Evolutionary conservation across 2,113 vertebrate genomes (phyloP), one percentile per base, ranked within the genome.

Genomic region (Poeciliopsis turrubarensis): DNA sequence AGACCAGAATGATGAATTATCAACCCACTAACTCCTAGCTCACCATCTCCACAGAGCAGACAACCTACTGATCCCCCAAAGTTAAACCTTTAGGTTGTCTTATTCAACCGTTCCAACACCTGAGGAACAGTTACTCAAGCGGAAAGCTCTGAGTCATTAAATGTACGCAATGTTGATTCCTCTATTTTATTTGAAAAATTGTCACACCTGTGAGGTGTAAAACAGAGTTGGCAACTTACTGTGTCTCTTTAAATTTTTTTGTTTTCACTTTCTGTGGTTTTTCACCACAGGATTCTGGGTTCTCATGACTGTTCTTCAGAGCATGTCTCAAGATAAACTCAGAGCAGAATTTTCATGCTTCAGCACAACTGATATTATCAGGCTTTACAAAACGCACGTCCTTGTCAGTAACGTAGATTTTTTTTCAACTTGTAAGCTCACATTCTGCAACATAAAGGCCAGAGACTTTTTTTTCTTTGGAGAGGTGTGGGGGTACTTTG

Each of bases 61-160:
- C 5, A 47, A 19, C 44, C 54, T 4, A 83, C 29, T 19, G 29
- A 19, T 19, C 14, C 61, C 17, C 15, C 60, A 62, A 30, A 30
- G 14, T 17, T 30, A 6, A 6, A 62, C 27, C 19, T 65, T 34
- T 64, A 10, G 17, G 29, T 27, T 7, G 4, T 27, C 15, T 10
- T 3, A 32, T 63, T 29, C 29, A 19, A 22, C 15, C 31, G 34
- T 65, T 65, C 30, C 31, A 34, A 32, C 4, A 6, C 44, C 44
- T 82, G 83, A 85, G 77, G 75, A 87, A 88, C 51, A 77, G 26
- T 79, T 80, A 68, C 69, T 69, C 61, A 9, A 17, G 61, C 17
- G 27, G 26, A 17, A 63, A 57, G 51, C 25, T 57, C 11, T 57
- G 51, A 57, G n/a, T 17, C 51, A 57, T 10, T 57, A 57, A 57